Evolutionary conservation across 2,888 invertebrate species (phyloP), one percentile per base, ranked within the genome.

Genomic region (Troides oblongomaculatus): DNA sequence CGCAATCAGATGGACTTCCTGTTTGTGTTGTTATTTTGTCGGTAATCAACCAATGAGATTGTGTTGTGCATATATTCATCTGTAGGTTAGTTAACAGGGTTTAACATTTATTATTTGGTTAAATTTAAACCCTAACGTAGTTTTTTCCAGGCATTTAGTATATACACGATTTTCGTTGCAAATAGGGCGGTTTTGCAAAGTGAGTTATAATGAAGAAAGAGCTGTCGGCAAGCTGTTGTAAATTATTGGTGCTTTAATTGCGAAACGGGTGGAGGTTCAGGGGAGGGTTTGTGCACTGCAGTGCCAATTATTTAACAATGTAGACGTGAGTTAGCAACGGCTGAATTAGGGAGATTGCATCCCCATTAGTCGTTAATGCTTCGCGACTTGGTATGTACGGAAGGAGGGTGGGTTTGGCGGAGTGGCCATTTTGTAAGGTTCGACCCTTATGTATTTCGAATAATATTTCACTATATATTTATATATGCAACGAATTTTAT

Each of bases 241-340:
- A 65, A 69, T 65, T 65, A 69, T 62, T 46, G 61, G 25, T 39
- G 57, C 18, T 46, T 61, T 65, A 65, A 69, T 69, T 65, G 58
- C 23, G 46, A 46, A 69, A 61, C 61, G 17, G 62, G 30, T 30
- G 56, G 21, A 53, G 36, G 50, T 6, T 50, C 57, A 36, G 61
- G 36, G 61, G 36, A 36, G 36, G 50, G 14, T 53, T 58, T 59
- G 57, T 61, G 56, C 62, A 66, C 25, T 66, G 69, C 69, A 62
- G 69, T 62, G 65, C 57, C 62, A 69, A 69, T 69, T 69, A 66
- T 58, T 66, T 62, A 17, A 65, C 69, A 69, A 69, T 62, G 50
- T 61, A 65, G 62, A 69, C 61, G 64, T 1, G 61, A 56, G 57
- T 69, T 64, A 62, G 61, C 25, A 43, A 25, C 39, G 64, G 61